These are phyloP conservation scores for Ostrea edulis DNA, from an alignment of 1,140 invertebrate genomes.

Conservation along the genomic window DNA sequence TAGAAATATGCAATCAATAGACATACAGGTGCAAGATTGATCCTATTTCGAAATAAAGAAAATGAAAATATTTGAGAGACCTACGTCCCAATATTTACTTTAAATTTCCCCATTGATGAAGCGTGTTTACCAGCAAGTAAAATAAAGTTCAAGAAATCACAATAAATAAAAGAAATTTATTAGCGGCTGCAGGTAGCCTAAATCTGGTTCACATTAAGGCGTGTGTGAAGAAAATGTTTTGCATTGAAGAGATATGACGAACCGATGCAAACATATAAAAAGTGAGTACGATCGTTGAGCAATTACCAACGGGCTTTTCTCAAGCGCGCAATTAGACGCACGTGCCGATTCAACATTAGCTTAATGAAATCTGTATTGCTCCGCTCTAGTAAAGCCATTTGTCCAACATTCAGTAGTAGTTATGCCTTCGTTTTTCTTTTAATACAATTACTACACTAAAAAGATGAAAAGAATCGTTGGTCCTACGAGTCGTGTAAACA, in stretches of 20 bases:
- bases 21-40: not conserved
- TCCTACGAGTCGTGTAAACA: slow-evolving; percentile 6
- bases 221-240: slow-evolving; percentile 35
- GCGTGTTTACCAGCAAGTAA: slow-evolving; percentile 23
- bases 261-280: slow-evolving; percentile 35
- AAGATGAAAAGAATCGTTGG: slow-evolving; percentile 18
- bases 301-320: slow-evolving; percentile 34
- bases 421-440: slow-evolving; percentile 32
- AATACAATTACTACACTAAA: slow-evolving; percentile 33
- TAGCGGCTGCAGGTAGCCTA: slow-evolving; percentile 25
- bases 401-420: slow-evolving; percentile 24
- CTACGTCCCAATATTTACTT: slow-evolving; percentile 27
- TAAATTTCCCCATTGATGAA: not conserved
- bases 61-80: slow-evolving; percentile 1
- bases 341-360: slow-evolving; percentile 36
- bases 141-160: slow-evolving; percentile 35
- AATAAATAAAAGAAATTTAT: slow-evolving; percentile 40
- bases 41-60: not conserved
- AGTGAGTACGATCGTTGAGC: slow-evolving; percentile 14
- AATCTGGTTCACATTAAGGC: slow-evolving; percentile 20
- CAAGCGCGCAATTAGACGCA: slow-evolving; percentile 35
- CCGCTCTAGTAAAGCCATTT: slow-evolving; percentile 13
- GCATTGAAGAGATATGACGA: slow-evolving; percentile 31
- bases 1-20: not conserved
- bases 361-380: slow-evolving; percentile 37